These are phyloP conservation scores for Penaeus vannamei DNA, from an alignment of 1,140 invertebrate species.

Conservation along the genomic window DNA sequence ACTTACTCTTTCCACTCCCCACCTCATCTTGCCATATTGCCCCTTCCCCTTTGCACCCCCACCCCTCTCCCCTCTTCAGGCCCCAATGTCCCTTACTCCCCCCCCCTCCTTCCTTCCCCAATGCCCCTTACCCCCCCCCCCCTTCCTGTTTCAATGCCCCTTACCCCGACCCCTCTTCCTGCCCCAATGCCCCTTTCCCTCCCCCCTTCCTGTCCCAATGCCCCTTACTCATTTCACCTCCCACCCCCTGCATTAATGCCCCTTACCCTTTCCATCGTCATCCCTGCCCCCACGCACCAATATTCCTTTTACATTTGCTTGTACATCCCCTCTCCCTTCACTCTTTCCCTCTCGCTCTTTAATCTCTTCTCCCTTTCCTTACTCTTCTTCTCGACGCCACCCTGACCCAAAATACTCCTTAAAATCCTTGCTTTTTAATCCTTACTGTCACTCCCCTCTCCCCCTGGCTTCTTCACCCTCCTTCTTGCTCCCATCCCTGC, in stretches of 20 bases:
- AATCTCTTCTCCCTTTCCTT: background rate
- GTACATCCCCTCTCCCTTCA: background rate
- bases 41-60: too few relatives aligned
- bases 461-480: background rate
- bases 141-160: background rate
- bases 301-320: background rate
- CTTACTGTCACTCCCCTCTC: background rate
- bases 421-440: background rate
- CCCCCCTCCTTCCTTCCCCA: constrained; percentile 19
- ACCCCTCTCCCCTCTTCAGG: background rate
- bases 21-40: too few relatives aligned
- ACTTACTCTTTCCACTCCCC: too few relatives aligned
- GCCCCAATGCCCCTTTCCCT: background rate
- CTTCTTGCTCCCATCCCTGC: background rate
- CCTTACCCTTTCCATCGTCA: background rate
- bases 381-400: background rate
- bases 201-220: background rate
- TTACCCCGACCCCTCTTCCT: background rate
- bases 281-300: background rate
- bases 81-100: background rate
- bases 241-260: background rate
- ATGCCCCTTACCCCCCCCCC: background rate
- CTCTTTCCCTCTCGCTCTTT: background rate
- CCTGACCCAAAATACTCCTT: too few relatives aligned
- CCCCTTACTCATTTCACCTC: background rate